Evolutionary conservation across 2,113 vertebrate genomes (phyloP).

Genomic region (Deroptyus accipitrinus): DNA sequence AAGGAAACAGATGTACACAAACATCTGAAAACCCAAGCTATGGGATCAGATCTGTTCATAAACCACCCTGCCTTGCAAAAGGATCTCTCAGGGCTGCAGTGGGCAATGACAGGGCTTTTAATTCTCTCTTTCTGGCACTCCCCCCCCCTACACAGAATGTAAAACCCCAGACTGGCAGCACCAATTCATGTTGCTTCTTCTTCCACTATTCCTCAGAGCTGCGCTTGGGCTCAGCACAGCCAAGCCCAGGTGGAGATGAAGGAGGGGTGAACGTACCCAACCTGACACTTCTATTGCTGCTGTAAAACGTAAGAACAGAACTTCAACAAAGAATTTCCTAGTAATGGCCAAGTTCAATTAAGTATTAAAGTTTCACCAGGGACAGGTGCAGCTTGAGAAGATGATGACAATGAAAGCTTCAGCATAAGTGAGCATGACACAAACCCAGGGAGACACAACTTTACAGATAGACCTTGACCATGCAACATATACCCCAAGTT

Average conservation of each 20-base stretch:
- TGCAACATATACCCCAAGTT: neutral
- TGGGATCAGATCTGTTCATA: neutral
- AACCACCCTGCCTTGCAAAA: neutral
- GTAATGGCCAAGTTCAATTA: neutral
- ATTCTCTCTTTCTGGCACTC: neutral
- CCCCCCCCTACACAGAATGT: accelerated
- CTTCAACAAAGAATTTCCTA: neutral
- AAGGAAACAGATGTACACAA: neutral
- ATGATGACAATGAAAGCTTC: neutral
- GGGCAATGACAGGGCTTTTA: neutral
- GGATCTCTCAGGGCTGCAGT: neutral
- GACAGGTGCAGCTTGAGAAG: neutral
- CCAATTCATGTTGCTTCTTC: accelerated
- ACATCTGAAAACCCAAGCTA: neutral
- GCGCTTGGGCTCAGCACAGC: neutral
- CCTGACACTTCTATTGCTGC: neutral
- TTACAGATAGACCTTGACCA: neutral
- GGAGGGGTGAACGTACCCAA: neutral
- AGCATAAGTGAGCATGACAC: neutral
- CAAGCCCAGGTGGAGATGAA: neutral
- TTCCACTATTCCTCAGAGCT: accelerated
- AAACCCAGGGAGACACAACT: neutral
- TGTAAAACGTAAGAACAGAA: neutral
- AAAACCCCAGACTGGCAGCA: neutral
- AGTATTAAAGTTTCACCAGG: neutral